Evolutionary conservation across 2,113 vertebrate genomes (phyloP), one percentile per base, ranked within the genome.

Genomic region (Nestor notabilis): DNA sequence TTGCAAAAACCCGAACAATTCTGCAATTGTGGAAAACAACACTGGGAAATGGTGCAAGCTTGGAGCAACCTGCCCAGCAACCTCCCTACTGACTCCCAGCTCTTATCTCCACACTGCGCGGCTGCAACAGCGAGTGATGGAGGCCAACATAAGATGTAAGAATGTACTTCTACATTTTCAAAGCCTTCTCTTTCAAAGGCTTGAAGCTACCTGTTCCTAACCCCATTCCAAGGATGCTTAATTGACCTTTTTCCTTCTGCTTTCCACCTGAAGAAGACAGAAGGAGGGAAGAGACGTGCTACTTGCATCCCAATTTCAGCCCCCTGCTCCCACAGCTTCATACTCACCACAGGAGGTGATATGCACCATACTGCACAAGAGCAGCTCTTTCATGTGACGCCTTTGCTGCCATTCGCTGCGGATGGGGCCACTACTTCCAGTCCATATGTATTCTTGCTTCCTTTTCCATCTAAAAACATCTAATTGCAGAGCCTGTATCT

Each of bases 331-430:
- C 43, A 13, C 41, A 69, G 58, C 29, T 17, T 43, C 39, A 10
- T 17, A 5, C 29, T 37, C 1, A 8, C 41, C n/a, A 41, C 72
- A 44, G 35, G 31, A 71, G 52, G 29, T 15, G 37, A 53, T 14
- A 17, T 5, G 76, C 31, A 70, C 18, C 84, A n/a, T 5, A 2
- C 0, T 43, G 69, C 47, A 63, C 24, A 25, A 50, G 31, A 66
- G 33, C 2, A 43, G 44, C 49, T 81, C 28, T 55, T 89, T 33
- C 5, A 27, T 5, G 1, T 0, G 0, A 16, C 0, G 1, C 18
- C 85, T 92, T 60, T 79, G 89, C 97, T 96, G 97, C 97, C 90
- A 78, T 93, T 97, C 97, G 76, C 88, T 61, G 58, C 33, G 70
- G 31, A 43, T 10, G 8, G 18, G 52, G 25, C 60, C 39, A 66